Evolutionary conservation across 2,113 vertebrate species (phyloP), one percentile per base, ranked within the genome.

Genomic region (Aplodontia rufa): DNA sequence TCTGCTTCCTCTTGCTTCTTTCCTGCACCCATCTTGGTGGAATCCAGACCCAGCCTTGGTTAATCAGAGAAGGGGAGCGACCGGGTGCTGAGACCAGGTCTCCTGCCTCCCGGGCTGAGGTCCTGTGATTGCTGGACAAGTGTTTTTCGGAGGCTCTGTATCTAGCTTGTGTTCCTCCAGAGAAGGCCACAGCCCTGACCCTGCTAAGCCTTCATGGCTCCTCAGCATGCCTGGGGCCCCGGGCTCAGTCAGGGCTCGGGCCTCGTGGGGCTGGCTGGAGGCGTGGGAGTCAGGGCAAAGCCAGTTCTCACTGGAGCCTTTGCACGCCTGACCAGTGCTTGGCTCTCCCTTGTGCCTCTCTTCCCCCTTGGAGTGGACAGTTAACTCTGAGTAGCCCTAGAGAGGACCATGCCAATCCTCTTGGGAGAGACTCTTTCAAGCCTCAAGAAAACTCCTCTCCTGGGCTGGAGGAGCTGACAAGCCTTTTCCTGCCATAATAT

Each of bases 261-360:
- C 68, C 62, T n/a, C 9, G 10, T 30, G 9, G 72, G 82, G 64
- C 40, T 90, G 64, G 60, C 83, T 42, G 40, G 79, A 97, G 78
- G 91, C 82, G 62, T 92, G 97, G 94, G 97, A 97, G 94, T 87
- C 87, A 4, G 88, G 88, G 49, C 64, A 47, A 40, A 74, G 53
- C 60, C 22, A 0, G 49, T 95, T 96, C 95, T 94, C 97, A 96
- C 62, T 12, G 47, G 8, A 13, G 49, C 17, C 71, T 76, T 76
- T 13, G 37, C 14, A 8, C 0, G 47, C 24, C 76, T 71, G 3
- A 0, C 53, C 8, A 6, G 51, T 22, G 10, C 49, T 76, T 6
- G 2, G 1, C 45, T 9, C 60, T 35, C 60, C 66, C 35, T 40
- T 6, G 30, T 28, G 55, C 37, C 37, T 45, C 26, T 7, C 42